These are phyloP conservation scores for Octodon degus DNA, from an alignment of 2,113 vertebrate genomes.

Conservation along the genomic window DNA sequence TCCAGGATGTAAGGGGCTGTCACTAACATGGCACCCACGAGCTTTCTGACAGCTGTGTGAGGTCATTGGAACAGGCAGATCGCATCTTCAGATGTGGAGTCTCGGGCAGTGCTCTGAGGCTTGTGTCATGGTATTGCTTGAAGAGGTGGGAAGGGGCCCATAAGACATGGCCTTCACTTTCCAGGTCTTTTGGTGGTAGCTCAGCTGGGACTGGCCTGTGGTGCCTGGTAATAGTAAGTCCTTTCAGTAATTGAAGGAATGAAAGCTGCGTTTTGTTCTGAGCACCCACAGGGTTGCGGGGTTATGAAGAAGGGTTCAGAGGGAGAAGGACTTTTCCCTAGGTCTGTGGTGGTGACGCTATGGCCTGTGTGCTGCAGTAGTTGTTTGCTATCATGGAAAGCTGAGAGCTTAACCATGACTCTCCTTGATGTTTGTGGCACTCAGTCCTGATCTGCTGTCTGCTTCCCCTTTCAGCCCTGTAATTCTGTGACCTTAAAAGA, in stretches of 20 bases:
- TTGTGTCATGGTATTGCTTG: no score
- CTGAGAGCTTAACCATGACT: background rate
- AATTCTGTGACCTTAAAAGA: background rate
- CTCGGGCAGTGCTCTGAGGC: background rate
- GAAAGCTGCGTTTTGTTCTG: background rate
- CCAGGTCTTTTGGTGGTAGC: background rate
- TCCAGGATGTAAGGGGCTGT: background rate
- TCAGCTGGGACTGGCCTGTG: background rate
- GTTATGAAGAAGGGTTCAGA: background rate
- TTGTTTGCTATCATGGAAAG: background rate
- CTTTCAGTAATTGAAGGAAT: background rate
- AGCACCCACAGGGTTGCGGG: background rate
- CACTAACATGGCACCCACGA: background rate
- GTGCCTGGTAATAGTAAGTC: background rate
- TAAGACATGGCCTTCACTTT: background rate
- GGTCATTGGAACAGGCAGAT: background rate
- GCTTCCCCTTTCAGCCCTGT: background rate
- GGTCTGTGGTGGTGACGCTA: background rate
- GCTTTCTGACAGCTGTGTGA: background rate
- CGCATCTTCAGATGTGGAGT: background rate
- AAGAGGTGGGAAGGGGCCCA: background rate
- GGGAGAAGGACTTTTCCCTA: background rate
- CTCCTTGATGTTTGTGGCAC: fast-evolving
- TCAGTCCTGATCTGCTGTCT: background rate
- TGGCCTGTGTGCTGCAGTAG: background rate